Evolutionary conservation across 2,888 invertebrate species (phyloP).

Genomic region (Patella caerulea): DNA sequence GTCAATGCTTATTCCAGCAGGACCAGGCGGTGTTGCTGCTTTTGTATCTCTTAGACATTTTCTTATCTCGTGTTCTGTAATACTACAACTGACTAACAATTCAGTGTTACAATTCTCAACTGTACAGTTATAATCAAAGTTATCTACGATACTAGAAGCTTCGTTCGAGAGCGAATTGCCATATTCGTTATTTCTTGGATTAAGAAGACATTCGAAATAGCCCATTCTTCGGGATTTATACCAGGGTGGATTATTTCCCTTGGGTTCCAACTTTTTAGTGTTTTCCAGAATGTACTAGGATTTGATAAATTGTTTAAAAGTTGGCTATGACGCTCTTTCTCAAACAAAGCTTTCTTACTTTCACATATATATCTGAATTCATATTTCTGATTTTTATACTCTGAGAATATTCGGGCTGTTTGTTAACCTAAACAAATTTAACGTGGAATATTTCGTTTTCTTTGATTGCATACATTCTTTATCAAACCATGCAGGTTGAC

Average conservation of each 20-base stretch:
- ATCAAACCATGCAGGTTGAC: background rate
- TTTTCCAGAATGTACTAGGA: conserved; percentile 1
- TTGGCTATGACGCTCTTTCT: no score
- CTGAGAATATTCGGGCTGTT: background rate
- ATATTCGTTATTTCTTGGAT: background rate
- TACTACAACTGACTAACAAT: background rate
- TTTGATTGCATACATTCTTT: background rate
- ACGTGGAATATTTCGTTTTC: background rate
- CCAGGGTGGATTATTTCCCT: background rate
- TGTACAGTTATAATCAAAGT: background rate
- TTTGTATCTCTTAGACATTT: background rate
- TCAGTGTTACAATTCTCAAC: background rate
- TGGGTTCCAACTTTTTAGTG: background rate
- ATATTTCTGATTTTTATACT: background rate
- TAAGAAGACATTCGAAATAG: background rate
- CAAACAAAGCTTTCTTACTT: background rate
- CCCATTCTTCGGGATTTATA: background rate
- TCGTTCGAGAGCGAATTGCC: background rate
- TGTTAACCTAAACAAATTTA: background rate
- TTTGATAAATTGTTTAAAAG: background rate
- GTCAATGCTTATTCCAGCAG: background rate
- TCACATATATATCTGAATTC: background rate
- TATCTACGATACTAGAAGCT: background rate
- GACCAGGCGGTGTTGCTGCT: background rate
- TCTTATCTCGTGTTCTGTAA: background rate